Base-by-base conservation (phyloP, 2,113 vertebrate species). In the Pluvialis apricaria region DNA sequence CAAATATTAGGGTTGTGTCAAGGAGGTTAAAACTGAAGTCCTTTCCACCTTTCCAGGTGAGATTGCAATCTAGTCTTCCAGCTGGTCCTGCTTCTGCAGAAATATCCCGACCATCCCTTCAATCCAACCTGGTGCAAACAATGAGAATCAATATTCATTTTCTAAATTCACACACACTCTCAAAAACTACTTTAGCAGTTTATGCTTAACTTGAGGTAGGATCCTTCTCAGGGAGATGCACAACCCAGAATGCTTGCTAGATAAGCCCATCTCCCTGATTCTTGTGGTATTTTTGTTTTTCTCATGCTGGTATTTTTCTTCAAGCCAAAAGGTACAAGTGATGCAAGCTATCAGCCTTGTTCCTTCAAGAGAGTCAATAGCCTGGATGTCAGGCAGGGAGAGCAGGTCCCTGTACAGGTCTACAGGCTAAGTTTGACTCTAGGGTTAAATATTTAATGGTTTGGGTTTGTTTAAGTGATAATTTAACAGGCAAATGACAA, bases 371-470 rank as follows among this genome's bases (percentile, higher is more conserved):
- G 5, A 49, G 25, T 42, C 47, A 71, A 12, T 31, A 90, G 36
- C 21, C 8, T 86, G 60, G 44, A 6, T 78, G 12, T 40, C 32
- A 68, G 83, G 14, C 42, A 64, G 10, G 13, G 38, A 82, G 24
- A 85, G 17, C 32, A 72, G n/a, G 34, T 76, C 18, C 21, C 9
- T 84, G 36, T 20, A 8, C 31, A 14, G 25, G 68, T 85, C n/a
- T 77, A 13, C 24, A 62, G 54, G 42, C 55, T 42, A 65, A 77
- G 11, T 55, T 45, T 85, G 62, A 60, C 75, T 77, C 70, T 60
- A 55, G 51, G 55, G 71, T 62, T 81, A 96, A 96, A 95, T 94
- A 94, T 76, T 96, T 96, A 85, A 77, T 80, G 18, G 51, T 92
- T 92, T 57, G 36, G 54, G 51, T 94, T 95, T 95, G 66, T 90